These are phyloP conservation scores for Condylura cristata DNA, from an alignment of 2,113 vertebrate genomes.

Conservation along the genomic window DNA sequence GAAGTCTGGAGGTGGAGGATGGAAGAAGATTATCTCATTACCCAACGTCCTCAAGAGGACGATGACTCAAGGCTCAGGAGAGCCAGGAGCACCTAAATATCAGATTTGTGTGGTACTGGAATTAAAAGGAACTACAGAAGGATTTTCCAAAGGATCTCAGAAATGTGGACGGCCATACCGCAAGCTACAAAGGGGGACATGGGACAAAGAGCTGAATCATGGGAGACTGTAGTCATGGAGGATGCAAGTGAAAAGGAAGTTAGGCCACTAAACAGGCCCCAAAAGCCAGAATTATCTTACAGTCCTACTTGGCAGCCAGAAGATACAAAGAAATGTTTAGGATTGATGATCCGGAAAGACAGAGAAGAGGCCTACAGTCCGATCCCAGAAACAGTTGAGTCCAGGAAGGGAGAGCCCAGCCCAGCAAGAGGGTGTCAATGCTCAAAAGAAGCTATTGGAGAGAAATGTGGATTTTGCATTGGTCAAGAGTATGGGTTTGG, in stretches of 20 bases:
- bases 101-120: background rate
- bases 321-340: background rate
- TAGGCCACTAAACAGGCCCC: background rate
- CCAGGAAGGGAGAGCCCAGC: background rate
- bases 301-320: background rate
- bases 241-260: background rate
- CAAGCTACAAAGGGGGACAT: background rate
- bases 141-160: background rate
- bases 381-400: background rate
- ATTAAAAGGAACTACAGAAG: background rate
- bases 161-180: background rate
- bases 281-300: background rate
- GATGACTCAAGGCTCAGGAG: background rate
- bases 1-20: background rate
- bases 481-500: background rate
- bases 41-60: background rate
- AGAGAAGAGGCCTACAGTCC: background rate
- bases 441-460: background rate
- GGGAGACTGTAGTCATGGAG: background rate
- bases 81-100: background rate
- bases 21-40: background rate
- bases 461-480: background rate
- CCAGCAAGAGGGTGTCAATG: background rate
- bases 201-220: background rate
- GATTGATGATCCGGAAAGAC: background rate